These are phyloP conservation scores for Pharmacophagus antenor DNA, from an alignment of 2,888 invertebrate species.

Conservation along the genomic window DNA sequence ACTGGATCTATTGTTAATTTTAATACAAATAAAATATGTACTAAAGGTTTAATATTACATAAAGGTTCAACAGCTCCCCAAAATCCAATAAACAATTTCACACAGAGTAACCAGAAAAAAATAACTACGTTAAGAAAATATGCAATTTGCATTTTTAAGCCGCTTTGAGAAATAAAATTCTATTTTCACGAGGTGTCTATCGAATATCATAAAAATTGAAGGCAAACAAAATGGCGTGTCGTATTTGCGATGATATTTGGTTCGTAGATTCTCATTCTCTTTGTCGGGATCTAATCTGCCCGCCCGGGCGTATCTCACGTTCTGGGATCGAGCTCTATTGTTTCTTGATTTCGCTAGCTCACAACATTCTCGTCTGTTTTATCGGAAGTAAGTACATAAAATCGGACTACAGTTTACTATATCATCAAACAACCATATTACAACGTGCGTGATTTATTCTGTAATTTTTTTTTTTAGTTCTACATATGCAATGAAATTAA, in stretches of 20 bases:
- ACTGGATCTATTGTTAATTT: too few species aligned
- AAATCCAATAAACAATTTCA: too few species aligned
- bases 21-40: neutral
- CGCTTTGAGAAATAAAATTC: slow-evolving; percentile 34
- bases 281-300: slow-evolving; percentile 66
- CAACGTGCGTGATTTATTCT: neutral
- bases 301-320: slow-evolving; percentile 65
- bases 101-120: neutral
- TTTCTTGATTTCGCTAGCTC: slow-evolving; percentile 62
- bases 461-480: neutral
- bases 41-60: neutral
- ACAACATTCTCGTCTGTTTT: slow-evolving; percentile 25
- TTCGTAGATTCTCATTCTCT: slow-evolving; percentile 67
- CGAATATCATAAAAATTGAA: slow-evolving; percentile 73
- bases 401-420: slow-evolving; percentile 19
- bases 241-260: slow-evolving; percentile 72
- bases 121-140: slow-evolving; percentile 5
- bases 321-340: slow-evolving; percentile 58
- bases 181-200: slow-evolving; percentile 44
- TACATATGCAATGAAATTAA: too few species aligned
- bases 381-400: slow-evolving; percentile 17
- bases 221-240: slow-evolving; percentile 62
- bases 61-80: too few species aligned
- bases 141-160: slow-evolving; percentile 3
- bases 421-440: neutral